Evolutionary conservation across 2,113 vertebrate genomes (phyloP), one percentile per base, ranked within the genome.

Genomic region (Hippocampus mohnikei): DNA sequence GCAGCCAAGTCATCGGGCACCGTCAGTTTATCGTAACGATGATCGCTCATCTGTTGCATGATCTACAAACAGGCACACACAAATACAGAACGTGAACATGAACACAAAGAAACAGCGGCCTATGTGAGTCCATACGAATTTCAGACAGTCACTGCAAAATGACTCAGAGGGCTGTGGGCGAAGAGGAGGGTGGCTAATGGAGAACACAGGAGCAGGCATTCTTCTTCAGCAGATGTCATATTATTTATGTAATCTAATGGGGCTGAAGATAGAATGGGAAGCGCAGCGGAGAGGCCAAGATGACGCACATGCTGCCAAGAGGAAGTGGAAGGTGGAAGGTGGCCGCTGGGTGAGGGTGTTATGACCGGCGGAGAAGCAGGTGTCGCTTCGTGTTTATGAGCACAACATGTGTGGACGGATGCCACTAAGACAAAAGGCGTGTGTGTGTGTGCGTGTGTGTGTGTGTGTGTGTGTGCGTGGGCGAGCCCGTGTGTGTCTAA

Each of bases 21-120:
- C 0, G 95, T 98, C 89, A 99, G 92, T 72, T 97, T 99, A 91
- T 98, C 96, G 0, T 99, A 99, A 82, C 94, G 95, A 78, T 98
- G 95, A 88, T 99, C 95, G 0, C 96, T 98, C 95, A 98, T 96
- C 84, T 99, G 95, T 27, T 98, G 96, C 95, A 99, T 98, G 73
- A 93, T 96, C 97, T 98, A 77, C 11, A 74, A 21, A 84, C 74
- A 90, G 67, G 79, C 29, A 53, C 16, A 66, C 2, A 80, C 11
- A 72, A 9, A 84, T 73, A 90, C 69, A 79, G 50, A 0, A 69
- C 66, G 50, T 5, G 52, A 10, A 77, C 20, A 64, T 15, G n/a
- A 6, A 46, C 33, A 15, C 15, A 62, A 70, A 66, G 18, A 48
- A 65, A 67, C 23, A 18, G 15, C 41, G 72, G 20, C 3, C n/a